phyloP scores from a whole-genome alignment of 2,797 vertebrate species.

The Falco berigora region DNA sequence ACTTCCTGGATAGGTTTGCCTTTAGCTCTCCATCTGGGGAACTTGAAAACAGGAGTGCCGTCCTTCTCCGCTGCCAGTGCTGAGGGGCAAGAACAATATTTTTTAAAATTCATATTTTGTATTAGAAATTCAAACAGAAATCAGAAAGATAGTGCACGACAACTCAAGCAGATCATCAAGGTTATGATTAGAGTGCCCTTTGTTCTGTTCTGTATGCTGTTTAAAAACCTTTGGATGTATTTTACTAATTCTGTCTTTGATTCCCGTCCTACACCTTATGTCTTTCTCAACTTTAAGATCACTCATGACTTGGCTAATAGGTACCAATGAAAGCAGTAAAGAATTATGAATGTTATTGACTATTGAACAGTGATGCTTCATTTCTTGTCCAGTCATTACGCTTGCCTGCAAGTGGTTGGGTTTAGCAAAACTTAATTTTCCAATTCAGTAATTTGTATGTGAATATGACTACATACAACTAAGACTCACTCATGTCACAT shows the following conservation, averaged over 20 bases:
- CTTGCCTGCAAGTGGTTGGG: background rate
- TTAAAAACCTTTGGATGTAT: background rate
- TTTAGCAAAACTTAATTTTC: background rate
- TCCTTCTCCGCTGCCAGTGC: constrained; percentile 84
- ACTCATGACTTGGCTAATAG: background rate
- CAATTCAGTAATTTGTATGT: background rate
- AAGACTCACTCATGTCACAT: background rate
- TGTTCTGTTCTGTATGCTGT: background rate
- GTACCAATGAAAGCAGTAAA: background rate
- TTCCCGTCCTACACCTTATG: background rate
- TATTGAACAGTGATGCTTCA: background rate
- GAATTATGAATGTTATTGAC: background rate
- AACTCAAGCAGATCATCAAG: background rate
- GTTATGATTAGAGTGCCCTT: background rate
- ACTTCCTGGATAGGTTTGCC: constrained; percentile 82
- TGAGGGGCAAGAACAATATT: constrained; percentile 40
- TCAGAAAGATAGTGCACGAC: background rate
- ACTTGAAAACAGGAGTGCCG: constrained; percentile 87
- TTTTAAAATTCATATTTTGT: background rate
- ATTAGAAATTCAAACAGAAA: background rate
- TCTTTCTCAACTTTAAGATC: background rate
- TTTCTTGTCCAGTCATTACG: background rate
- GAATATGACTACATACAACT: background rate
- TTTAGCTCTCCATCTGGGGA: constrained; percentile 83
- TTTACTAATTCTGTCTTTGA: background rate